Conservation (phyloP, 2,797 vertebrate genomes). For the Chelonia mydas region DNA sequence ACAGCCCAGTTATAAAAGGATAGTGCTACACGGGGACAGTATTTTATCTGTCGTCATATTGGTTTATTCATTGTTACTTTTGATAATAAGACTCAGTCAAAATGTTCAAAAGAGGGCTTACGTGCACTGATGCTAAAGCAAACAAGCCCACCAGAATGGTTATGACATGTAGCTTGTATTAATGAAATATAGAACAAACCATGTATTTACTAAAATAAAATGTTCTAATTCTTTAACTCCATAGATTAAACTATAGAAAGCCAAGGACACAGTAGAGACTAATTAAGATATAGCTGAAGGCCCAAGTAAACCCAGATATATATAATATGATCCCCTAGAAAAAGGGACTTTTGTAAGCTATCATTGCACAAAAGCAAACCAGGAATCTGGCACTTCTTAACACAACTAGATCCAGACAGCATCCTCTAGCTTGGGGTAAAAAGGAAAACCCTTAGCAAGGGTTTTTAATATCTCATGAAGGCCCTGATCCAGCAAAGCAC, state of each 20-base stretch:
- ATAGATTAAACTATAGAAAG: background rate
- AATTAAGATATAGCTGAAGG: background rate
- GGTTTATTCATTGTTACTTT: background rate
- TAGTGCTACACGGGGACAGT: background rate
- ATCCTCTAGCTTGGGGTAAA: background rate
- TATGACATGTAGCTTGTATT: background rate
- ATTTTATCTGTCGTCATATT: background rate
- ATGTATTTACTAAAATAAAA: background rate
- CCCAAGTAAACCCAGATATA: background rate
- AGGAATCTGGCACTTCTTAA: background rate
- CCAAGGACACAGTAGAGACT: background rate
- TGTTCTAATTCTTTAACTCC: background rate
- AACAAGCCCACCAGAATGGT: background rate
- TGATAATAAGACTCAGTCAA: background rate
- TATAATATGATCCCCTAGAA: background rate
- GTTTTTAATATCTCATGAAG: background rate
- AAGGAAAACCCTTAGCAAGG: background rate
- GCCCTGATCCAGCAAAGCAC: background rate
- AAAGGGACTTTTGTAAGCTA: background rate
- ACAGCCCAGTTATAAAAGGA: background rate
- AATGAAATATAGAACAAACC: background rate
- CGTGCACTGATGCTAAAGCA: background rate
- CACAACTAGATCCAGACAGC: background rate
- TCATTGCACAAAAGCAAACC: background rate
- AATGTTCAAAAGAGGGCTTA: background rate